Conservation (phyloP, 2,888 invertebrate species). For the Agrilus mali region DNA sequence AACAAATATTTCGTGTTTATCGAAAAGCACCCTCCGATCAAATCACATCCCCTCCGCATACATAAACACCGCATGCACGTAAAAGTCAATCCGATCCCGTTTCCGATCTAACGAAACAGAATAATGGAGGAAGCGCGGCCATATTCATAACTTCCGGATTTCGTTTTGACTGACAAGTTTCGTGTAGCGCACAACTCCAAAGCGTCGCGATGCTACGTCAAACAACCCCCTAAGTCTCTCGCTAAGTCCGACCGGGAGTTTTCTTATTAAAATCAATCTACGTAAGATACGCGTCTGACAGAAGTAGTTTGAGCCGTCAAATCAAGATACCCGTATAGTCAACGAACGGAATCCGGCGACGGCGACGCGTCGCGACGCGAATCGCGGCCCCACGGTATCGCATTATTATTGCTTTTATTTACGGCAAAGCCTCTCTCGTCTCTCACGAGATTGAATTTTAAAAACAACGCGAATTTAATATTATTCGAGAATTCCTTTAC, state of each 20-base stretch:
- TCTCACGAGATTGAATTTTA: constrained; percentile 32
- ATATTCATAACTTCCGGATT: too few species aligned
- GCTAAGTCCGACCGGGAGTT: constrained; percentile 8
- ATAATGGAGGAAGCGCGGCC: too few species aligned
- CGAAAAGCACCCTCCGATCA: too few species aligned
- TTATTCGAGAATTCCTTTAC: constrained; percentile 29
- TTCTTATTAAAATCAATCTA: constrained; percentile 30
- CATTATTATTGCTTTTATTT: constrained; percentile 30
- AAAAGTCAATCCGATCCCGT: too few species aligned
- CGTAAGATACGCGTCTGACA: constrained; percentile 22
- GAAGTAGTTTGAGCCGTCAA: constrained; percentile 27
- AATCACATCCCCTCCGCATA: too few species aligned
- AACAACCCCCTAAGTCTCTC: too few species aligned
- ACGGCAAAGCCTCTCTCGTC: constrained; percentile 30
- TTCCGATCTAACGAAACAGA: too few species aligned
- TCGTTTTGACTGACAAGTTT: too few species aligned
- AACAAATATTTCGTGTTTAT: too few species aligned
- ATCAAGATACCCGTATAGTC: constrained; percentile 19
- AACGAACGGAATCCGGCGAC: neutral
- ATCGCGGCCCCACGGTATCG: constrained; percentile 10
- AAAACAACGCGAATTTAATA: constrained; percentile 32
- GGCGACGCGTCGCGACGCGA: neutral
- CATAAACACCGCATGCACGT: too few species aligned
- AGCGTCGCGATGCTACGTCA: too few species aligned
- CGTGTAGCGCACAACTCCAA: too few species aligned